Base-by-base conservation (phyloP, 2,113 vertebrate genomes). In the Chloropsis cyanopogon region DNA sequence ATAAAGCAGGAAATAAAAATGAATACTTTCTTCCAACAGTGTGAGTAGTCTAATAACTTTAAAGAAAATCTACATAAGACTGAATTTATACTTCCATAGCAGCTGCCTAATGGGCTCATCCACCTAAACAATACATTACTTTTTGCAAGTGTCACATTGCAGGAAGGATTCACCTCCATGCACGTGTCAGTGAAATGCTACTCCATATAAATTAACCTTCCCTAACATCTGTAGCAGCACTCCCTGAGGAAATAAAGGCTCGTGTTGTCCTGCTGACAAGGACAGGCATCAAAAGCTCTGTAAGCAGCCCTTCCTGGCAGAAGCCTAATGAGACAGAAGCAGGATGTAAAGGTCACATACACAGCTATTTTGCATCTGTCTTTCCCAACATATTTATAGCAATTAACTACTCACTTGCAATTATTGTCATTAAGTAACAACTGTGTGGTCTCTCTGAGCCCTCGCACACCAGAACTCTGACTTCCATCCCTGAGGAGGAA, bases 361-460 rank as follows among this genome's bases (percentile, higher is more conserved):
- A 44, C 21, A 81, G 44, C 72, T 65, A 91, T 41, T 85, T 76
- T 41, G 68, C 80, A 92, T 65, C 72, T 68, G 49, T 57, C 78
- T 83, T 88, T 90, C 75, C 72, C 80, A 57, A 77, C 86, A 31
- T 53, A 90, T 76, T 91, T 94, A 70, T 46, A 35, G 79, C 46
- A 57, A 92, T 91, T 94, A 90, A 68, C 59, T 76, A 65, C 31
- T 82, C 35, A 47, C 12, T 11, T 59, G 68, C 49, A 77, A 61
- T 95, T 86, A 86, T 76, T 86, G 52, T 87, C 59, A 77, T 87
- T 96, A 86, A 76, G 44, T 49, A 95, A 75, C 49, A 94, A 85
- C 29, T 42, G 42, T 3, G 2, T 23, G 39, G 56, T 79, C 19
- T 60, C 83, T 92, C 66, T 49, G 56, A 92, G 95, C 79, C 37